A percentile compares a stretch with the other conserved stretches of the same genome.
phyloP scores from a whole-genome alignment of 2,113 vertebrate species.

The Romanogobio albipinnatus region DNA sequence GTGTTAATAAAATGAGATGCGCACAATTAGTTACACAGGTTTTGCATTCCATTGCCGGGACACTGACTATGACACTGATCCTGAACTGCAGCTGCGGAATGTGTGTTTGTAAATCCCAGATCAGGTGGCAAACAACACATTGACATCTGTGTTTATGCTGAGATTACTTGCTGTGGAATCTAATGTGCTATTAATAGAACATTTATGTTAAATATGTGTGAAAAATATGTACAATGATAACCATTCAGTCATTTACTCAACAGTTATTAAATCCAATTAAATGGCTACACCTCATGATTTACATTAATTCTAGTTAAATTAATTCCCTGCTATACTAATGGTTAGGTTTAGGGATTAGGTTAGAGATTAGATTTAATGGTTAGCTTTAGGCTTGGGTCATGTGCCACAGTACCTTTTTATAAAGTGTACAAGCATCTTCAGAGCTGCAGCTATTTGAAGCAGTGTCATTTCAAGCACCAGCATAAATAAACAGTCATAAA shows the following conservation, averaged over 20 bases:
- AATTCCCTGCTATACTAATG: background rate
- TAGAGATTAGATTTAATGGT: background rate
- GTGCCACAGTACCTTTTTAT: background rate
- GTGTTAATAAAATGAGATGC: background rate
- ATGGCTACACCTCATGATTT: background rate
- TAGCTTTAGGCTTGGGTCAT: background rate
- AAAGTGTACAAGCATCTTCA: conserved; percentile 18
- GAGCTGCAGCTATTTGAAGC: conserved; percentile 55
- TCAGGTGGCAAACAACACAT: conserved; percentile 19
- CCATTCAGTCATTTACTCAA: background rate
- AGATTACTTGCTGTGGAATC: background rate
- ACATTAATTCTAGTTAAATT: background rate
- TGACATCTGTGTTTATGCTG: conserved; percentile 36
- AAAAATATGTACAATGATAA: background rate
- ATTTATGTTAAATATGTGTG: background rate
- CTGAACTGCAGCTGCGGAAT: conserved; percentile 21
- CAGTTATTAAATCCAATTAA: background rate
- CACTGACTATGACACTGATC: conserved; percentile 38
- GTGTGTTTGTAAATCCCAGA: conserved; percentile 33
- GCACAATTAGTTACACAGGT: conserved; percentile 1
- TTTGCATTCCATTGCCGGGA: conserved; percentile 3
- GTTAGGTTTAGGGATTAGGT: background rate
- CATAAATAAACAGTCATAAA: conserved; percentile 57
- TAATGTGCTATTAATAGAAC: background rate
- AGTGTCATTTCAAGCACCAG: conserved; percentile 50